A percentile compares a stretch with the other conserved stretches of the same genome.
These are phyloP conservation scores for Echiichthys vipera DNA, from an alignment of 2,797 vertebrate genomes.

Conservation along the genomic window DNA sequence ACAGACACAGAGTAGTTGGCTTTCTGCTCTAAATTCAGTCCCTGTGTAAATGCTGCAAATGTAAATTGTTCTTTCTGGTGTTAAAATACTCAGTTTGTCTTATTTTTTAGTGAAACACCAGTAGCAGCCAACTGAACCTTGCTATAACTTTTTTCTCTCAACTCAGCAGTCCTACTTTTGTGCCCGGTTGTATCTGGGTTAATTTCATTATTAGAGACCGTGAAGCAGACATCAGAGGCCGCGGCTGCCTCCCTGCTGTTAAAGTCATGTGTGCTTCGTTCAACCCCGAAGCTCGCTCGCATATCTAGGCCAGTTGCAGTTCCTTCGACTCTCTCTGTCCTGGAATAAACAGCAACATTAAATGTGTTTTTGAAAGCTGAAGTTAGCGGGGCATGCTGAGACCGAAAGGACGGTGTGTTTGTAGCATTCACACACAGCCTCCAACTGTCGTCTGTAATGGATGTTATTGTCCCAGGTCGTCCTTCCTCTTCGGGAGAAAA, in stretches of 20 bases:
- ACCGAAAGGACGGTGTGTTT: neutral
- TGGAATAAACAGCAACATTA: slow-evolving; percentile 10
- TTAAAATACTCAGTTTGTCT: neutral
- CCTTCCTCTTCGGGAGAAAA: slow-evolving; percentile 2
- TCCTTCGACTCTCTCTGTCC: slow-evolving; percentile 7
- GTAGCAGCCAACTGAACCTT: neutral
- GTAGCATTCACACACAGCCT: neutral
- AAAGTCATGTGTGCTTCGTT: slow-evolving; percentile 10
- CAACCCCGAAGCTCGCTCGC: neutral
- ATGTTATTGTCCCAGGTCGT: neutral
- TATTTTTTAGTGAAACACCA: neutral
- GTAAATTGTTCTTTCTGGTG: neutral
- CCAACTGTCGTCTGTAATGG: neutral
- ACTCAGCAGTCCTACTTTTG: neutral
- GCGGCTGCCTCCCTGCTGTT: slow-evolving; percentile 22
- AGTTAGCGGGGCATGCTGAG: neutral
- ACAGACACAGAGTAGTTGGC: neutral
- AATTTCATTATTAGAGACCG: slow-evolving; percentile 28
- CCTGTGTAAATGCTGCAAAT: too few relatives aligned
- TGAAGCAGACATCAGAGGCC: slow-evolving; percentile 34
- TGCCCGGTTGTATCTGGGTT: slow-evolving; percentile 21
- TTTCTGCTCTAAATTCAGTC: neutral
- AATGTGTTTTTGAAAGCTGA: neutral
- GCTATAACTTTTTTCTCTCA: slow-evolving; percentile 3
- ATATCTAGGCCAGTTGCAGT: slow-evolving; percentile 44